A percentile compares a stretch with the other conserved stretches of the same genome.
These are phyloP conservation scores for Lycaon pictus DNA, from an alignment of 2,113 vertebrate species.

Conservation along the genomic window DNA sequence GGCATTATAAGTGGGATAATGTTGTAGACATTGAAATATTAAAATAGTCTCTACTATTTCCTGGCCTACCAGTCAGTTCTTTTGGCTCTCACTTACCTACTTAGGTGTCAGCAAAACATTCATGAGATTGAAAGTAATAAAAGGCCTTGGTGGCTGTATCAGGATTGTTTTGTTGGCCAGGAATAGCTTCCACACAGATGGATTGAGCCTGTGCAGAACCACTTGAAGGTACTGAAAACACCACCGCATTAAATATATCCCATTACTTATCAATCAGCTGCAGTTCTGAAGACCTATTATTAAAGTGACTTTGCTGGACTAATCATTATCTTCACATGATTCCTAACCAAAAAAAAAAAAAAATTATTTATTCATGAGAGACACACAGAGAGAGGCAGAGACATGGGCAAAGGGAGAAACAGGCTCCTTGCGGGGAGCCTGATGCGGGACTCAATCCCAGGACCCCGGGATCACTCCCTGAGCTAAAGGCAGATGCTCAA, in stretches of 20 bases:
- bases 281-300: not conserved
- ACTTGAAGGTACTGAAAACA: not conserved
- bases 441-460: too few relatives aligned
- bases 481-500: too few relatives aligned
- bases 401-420: too few relatives aligned
- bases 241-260: not conserved
- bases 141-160: not conserved
- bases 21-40: conserved; percentile 6
- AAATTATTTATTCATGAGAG: not conserved
- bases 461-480: too few relatives aligned
- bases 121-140: not conserved
- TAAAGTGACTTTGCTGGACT: not conserved
- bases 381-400: too few relatives aligned
- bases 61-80: not conserved
- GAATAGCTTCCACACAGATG: not conserved
- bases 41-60: conserved; percentile 5
- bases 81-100: conserved; percentile 1
- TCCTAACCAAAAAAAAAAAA: not conserved
- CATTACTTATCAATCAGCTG: not conserved
- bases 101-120: not conserved
- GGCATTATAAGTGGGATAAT: conserved; percentile 19
- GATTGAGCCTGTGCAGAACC: not conserved
- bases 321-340: not conserved
- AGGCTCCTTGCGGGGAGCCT: too few relatives aligned
- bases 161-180: not conserved